These are phyloP conservation scores for Argya squamiceps DNA, from an alignment of 2,797 vertebrate genomes.

Conservation along the genomic window DNA sequence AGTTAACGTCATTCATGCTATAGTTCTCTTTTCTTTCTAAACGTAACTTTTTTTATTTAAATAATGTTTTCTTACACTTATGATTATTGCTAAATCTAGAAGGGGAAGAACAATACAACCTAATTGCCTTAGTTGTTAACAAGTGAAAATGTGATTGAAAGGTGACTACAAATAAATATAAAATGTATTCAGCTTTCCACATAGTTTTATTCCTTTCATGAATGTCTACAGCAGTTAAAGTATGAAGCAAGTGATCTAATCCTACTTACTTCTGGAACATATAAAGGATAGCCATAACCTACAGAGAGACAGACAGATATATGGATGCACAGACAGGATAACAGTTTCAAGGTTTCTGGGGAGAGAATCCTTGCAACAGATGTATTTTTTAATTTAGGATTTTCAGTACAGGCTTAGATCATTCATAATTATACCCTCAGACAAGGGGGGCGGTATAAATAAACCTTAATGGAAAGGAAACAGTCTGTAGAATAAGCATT, in stretches of 20 bases:
- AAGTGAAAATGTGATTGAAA: conserved; percentile 7
- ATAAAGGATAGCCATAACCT: conserved; percentile 41
- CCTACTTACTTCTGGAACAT: conserved; percentile 24
- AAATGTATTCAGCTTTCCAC: conserved; percentile 1
- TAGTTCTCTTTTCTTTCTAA: background rate
- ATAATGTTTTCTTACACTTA: background rate
- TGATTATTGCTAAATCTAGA: background rate
- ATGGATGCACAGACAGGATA: conserved; percentile 42
- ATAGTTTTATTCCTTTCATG: background rate
- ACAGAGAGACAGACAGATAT: conserved; percentile 60
- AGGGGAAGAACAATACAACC: background rate
- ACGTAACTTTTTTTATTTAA: background rate
- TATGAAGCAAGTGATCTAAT: conserved; percentile 1
- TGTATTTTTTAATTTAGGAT: conserved; percentile 68
- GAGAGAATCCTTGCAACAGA: conserved; percentile 60
- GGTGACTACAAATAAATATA: background rate
- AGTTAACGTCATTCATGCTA: background rate
- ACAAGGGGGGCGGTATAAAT: conserved; percentile 61
- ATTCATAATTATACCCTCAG: conserved; percentile 66
- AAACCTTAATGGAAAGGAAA: conserved; percentile 67
- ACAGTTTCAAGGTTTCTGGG: conserved; percentile 64
- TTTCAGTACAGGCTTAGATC: conserved; percentile 67
- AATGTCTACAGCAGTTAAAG: conserved; percentile 9
- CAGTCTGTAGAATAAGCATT: conserved; percentile 52
- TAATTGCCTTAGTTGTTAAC: background rate